Evolutionary conservation across 2,888 invertebrate genomes (phyloP), one percentile per base, ranked within the genome.

Genomic region (Ceramica pisi): DNA sequence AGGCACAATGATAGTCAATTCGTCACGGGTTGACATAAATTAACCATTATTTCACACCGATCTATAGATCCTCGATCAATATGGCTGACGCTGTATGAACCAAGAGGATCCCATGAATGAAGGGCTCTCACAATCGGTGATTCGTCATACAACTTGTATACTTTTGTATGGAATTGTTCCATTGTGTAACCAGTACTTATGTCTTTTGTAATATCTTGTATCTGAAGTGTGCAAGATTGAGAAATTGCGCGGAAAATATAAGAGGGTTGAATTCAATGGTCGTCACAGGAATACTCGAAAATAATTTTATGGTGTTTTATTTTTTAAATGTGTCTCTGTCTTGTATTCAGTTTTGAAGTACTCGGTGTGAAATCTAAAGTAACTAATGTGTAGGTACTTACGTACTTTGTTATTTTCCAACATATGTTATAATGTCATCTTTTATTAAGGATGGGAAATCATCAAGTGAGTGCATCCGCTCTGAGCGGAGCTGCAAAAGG

Each of bases 11-110:
- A 82, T 67, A 62, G 71, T 50, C 80, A 78, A 91, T 91, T 89
- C 85, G 91, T 90, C 88, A 90, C 75, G 78, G 81, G 76, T 80
- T 89, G 90, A 90, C 90, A 91, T 89, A 88, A 90, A 90, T 89
- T 89, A 88, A 87, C 86, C 81, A 88, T 89, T 87, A 85, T 89
- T 88, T 87, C 87, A 87, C 86, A 86, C 86, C 68, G 46, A 80
- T 83, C 83, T 75, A 83, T 83, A 79, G 86, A 84, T 85, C 78
- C 68, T 80, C 81, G 74, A 80, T 82, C 75, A 81, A 82, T 63
- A 84, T 78, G 81, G 60, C 75, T 65, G 53, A 9, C 63, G 67
- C 41, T 51, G 74, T 66, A 73, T 81, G 81, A 68, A 81, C 80
- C 73, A 57, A 80, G 81, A 67, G 73, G 77, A 70, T 81, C 71